These are phyloP conservation scores for Lota lota DNA, from an alignment of 2,113 vertebrate species.

Conservation along the genomic window DNA sequence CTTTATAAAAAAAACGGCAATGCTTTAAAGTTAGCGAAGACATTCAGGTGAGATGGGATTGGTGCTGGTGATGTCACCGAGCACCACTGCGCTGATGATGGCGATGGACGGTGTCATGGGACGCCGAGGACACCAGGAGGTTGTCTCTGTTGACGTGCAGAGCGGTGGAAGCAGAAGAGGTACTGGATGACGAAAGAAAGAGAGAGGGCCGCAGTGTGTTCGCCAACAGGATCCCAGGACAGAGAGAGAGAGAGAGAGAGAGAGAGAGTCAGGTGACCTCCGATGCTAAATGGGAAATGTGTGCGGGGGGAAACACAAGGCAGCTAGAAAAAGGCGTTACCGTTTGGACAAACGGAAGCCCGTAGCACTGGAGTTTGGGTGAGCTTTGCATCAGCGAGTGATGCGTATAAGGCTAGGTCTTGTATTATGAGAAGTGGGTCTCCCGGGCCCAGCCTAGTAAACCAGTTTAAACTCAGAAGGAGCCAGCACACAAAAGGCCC, in stretches of 20 bases:
- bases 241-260: too few relatives aligned
- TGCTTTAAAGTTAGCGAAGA: background rate
- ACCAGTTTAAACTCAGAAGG: constrained; percentile 33
- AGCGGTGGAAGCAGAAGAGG: constrained; percentile 17
- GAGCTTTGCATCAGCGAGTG: constrained; percentile 47
- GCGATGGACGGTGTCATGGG: constrained; percentile 32
- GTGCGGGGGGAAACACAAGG: constrained; percentile 13
- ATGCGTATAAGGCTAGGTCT: constrained; percentile 58
- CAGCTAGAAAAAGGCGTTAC: constrained; percentile 7
- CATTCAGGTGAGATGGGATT: too few relatives aligned
- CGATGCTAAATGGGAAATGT: constrained; percentile 12
- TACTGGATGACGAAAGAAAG: constrained; percentile 2
- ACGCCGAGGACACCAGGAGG: constrained; percentile 31
- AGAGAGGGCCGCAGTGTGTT: constrained; percentile 11
- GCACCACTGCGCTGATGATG: constrained; percentile 15
- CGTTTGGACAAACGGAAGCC: constrained; percentile 11
- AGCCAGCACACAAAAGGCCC: constrained; percentile 8
- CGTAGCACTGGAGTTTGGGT: background rate
- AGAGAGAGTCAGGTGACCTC: constrained; percentile 9
- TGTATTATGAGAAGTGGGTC: constrained; percentile 49
- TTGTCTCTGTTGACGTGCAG: constrained; percentile 7
- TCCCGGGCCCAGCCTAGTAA: constrained; percentile 42
- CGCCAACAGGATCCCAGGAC: background rate
- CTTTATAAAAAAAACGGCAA: too few relatives aligned
- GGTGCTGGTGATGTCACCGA: constrained; percentile 40